phyloP scores from a whole-genome alignment of 2,888 invertebrate genomes.

The Sarcophaga carnaria region DNA sequence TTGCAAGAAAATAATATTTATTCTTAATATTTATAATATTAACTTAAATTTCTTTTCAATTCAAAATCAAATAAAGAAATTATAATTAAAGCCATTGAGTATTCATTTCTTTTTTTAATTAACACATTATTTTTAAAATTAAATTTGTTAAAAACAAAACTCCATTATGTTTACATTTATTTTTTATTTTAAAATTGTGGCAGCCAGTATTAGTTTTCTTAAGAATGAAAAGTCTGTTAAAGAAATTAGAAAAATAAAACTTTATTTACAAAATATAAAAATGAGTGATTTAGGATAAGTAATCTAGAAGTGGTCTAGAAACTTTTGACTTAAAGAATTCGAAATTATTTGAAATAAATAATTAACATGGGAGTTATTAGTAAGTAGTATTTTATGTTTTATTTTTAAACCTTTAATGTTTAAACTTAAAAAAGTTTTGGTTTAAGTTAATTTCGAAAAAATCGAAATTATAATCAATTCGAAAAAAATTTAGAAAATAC shows the following conservation, averaged over 20 bases:
- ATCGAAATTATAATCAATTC: no score
- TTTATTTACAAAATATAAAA: background rate
- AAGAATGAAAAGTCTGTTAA: no score
- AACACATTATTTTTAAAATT: background rate
- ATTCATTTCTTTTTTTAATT: background rate
- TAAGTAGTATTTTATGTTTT: no score
- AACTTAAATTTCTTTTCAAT: background rate
- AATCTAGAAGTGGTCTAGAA: background rate
- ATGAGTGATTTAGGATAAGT: background rate
- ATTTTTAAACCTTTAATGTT: no score
- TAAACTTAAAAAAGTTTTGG: no score
- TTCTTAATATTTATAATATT: background rate
- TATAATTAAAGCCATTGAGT: conserved; percentile 42
- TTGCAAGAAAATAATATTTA: no score
- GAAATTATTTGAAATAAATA: no score
- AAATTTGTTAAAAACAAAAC: background rate
- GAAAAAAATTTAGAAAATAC: no score
- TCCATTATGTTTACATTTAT: background rate
- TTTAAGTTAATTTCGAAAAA: no score
- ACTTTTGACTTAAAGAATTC: background rate
- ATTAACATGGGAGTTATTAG: no score
- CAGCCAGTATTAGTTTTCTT: background rate
- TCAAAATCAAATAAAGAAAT: conserved; percentile 17
- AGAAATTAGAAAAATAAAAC: no score
- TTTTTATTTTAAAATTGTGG: background rate